Evolutionary conservation across 2,888 invertebrate genomes (phyloP).

Genomic region (Ophonus ardosiacus): DNA sequence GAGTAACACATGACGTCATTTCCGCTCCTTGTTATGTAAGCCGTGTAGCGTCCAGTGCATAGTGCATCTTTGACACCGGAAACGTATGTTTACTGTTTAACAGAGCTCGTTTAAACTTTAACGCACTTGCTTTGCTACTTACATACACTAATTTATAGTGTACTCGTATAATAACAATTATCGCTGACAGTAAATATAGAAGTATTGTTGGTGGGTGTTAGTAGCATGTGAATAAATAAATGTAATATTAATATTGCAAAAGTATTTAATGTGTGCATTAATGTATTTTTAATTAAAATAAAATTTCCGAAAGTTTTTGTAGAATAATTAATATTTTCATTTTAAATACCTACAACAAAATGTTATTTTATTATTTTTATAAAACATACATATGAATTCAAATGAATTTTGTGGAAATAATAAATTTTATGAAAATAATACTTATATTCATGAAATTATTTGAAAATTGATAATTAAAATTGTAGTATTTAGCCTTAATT

Average conservation of each 20-base stretch:
- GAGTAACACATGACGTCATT: conserved; percentile 20
- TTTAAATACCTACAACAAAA: background rate
- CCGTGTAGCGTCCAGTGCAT: conserved; percentile 27
- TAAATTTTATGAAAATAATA: too few relatives aligned
- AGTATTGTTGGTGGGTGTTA: too few relatives aligned
- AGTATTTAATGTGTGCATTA: too few relatives aligned
- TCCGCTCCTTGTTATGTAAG: conserved; percentile 38
- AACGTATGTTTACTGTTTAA: conserved; percentile 34
- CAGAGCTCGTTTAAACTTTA: conserved; percentile 2
- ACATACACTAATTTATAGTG: background rate
- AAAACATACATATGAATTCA: too few relatives aligned
- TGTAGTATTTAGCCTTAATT: too few relatives aligned
- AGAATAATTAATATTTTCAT: background rate
- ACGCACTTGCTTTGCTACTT: conserved; percentile 20
- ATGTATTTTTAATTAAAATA: background rate
- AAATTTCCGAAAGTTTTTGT: background rate
- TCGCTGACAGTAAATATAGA: too few relatives aligned
- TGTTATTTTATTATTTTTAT: background rate
- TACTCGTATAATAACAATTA: background rate
- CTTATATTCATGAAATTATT: too few relatives aligned
- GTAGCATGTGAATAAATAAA: too few relatives aligned
- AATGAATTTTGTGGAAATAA: too few relatives aligned
- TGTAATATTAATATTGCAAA: too few relatives aligned
- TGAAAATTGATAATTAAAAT: too few relatives aligned
- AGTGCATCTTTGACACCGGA: conserved; percentile 34